A percentile compares a stretch with the other conserved stretches of the same genome.
These are phyloP conservation scores for Odontesthes bonariensis DNA, from an alignment of 2,113 vertebrate genomes.

Conservation along the genomic window DNA sequence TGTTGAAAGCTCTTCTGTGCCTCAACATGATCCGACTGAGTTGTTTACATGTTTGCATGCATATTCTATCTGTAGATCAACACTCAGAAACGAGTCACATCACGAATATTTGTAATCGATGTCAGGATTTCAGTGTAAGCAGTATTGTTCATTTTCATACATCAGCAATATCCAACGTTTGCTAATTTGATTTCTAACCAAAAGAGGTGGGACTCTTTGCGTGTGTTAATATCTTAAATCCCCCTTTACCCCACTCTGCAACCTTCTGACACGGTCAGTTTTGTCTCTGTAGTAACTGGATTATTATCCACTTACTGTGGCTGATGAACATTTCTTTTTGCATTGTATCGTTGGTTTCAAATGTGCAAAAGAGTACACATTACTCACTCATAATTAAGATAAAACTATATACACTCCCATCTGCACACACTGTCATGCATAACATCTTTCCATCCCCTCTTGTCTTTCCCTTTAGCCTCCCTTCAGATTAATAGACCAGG, in stretches of 20 bases:
- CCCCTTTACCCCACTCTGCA: neutral
- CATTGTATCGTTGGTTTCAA: neutral
- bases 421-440: neutral
- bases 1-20: no score
- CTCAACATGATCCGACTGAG: no score
- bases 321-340: neutral
- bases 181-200: neutral
- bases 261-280: conserved; percentile 22
- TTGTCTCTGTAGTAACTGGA: conserved; percentile 20
- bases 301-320: neutral
- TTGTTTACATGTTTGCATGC: no score
- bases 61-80: no score
- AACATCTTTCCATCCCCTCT: neutral
- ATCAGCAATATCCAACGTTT: neutral
- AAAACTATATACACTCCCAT: neutral
- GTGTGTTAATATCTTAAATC: neutral
- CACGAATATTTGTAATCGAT: no score
- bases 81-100: no score
- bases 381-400: neutral
- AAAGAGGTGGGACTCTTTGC: neutral
- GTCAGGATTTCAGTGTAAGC: no score
- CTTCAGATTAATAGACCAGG: conserved; percentile 51
- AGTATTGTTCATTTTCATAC: no score
- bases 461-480: conserved; percentile 29
- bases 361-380: neutral